These are phyloP conservation scores for Pseudachorutes palmiensis DNA, from an alignment of 1,140 invertebrate genomes.

Conservation along the genomic window DNA sequence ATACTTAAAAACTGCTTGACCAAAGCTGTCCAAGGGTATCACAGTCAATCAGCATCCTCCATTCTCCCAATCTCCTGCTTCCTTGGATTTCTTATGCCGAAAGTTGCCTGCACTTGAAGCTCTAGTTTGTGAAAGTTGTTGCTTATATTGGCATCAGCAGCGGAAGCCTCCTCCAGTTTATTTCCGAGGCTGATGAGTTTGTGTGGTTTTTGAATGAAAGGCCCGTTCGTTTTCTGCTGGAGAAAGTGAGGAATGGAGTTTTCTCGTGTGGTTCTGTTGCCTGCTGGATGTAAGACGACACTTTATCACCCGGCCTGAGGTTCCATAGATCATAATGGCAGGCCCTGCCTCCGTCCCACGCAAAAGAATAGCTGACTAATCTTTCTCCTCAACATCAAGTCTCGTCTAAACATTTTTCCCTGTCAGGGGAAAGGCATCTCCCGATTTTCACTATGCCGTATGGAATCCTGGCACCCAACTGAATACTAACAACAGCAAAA, in stretches of 20 bases:
- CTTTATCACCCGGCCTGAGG: not conserved
- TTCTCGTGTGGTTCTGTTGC: not conserved
- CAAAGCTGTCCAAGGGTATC: no score
- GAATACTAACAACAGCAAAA: not conserved
- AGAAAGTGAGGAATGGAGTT: not conserved
- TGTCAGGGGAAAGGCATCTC: not conserved
- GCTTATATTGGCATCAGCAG: no score
- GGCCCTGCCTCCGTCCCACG: not conserved
- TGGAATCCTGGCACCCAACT: no score
- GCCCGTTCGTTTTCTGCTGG: not conserved
- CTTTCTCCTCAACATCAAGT: not conserved
- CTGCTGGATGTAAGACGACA: not conserved
- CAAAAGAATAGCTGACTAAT: slow-evolving; percentile 1
- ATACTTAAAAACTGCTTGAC: no score
- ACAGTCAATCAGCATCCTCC: no score
- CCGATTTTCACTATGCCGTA: no score
- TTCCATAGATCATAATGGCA: not conserved
- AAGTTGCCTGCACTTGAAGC: no score
- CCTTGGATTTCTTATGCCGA: no score
- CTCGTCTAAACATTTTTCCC: slow-evolving; percentile 2
- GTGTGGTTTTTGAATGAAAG: not conserved
- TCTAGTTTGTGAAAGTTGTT: no score
- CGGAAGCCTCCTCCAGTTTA: not conserved
- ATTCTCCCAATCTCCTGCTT: no score
- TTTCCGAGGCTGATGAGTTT: not conserved